Evolutionary conservation across 2,888 invertebrate genomes (phyloP).

Genomic region (Limnephilus auricula): DNA sequence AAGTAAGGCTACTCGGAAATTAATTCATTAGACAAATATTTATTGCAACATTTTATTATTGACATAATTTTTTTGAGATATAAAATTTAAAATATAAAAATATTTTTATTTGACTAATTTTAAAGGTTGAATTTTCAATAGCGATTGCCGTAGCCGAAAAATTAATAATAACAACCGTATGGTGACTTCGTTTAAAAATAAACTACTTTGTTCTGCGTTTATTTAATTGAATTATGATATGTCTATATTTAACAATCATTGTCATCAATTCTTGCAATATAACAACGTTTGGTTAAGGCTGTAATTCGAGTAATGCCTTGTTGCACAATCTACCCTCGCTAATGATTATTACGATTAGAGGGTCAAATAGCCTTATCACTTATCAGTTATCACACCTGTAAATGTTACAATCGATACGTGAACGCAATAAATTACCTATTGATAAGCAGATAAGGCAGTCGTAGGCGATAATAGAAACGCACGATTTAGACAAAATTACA

Average conservation of each 20-base stretch:
- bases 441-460: conserved; percentile 31
- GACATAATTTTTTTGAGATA: too few relatives aligned
- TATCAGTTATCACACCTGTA: conserved; percentile 28
- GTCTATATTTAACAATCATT: too few relatives aligned
- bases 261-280: too few relatives aligned
- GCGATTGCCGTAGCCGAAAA: too few relatives aligned
- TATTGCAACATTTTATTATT: background rate
- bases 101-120: background rate
- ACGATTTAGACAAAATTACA: background rate
- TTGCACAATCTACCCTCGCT: background rate
- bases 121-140: too few relatives aligned
- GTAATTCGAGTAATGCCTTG: background rate
- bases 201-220: background rate
- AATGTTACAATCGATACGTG: conserved; percentile 49
- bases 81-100: background rate
- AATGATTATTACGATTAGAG: background rate
- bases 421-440: conserved; percentile 23
- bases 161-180: background rate
- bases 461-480: background rate
- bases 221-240: background rate
- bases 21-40: too few relatives aligned
- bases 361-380: background rate
- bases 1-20: background rate
- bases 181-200: background rate
- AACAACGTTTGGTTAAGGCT: background rate